These are phyloP conservation scores for Trematomus bernacchii DNA, from an alignment of 2,797 vertebrate genomes.

Conservation along the genomic window DNA sequence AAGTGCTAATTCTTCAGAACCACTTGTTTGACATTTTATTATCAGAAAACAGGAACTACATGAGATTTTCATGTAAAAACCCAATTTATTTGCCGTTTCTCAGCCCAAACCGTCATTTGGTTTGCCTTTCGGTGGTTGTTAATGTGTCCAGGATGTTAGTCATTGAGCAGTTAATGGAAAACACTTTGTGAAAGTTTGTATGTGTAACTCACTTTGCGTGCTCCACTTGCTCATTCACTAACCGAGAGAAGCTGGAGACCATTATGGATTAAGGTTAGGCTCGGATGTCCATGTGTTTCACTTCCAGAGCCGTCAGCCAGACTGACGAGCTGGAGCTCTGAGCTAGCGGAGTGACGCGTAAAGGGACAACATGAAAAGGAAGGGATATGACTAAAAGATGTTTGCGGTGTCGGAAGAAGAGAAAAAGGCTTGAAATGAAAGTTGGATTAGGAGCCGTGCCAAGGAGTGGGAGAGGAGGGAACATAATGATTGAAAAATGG, in stretches of 20 bases:
- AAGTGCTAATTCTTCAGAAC: slow-evolving; percentile 9
- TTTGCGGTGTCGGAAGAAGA: slow-evolving; percentile 32
- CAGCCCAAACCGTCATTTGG: neutral
- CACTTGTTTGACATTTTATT: slow-evolving; percentile 22
- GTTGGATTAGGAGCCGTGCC: slow-evolving; percentile 39
- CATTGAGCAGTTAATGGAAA: slow-evolving; percentile 53
- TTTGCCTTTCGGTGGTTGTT: slow-evolving; percentile 10
- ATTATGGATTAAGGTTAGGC: slow-evolving; percentile 29
- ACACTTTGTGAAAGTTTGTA: slow-evolving; percentile 35
- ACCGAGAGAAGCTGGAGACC: slow-evolving; percentile 47
- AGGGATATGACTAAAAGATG: slow-evolving; percentile 9
- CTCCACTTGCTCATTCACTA: slow-evolving; percentile 24
- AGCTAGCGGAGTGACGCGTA: slow-evolving; percentile 21
- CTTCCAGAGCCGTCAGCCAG: slow-evolving; percentile 6
- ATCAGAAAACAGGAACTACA: neutral
- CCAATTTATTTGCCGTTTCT: neutral
- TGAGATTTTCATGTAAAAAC: neutral
- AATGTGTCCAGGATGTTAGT: slow-evolving; percentile 42
- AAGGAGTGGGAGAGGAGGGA: slow-evolving; percentile 54
- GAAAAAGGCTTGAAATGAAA: slow-evolving; percentile 41
- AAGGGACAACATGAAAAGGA: slow-evolving; percentile 1
- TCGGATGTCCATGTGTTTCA: slow-evolving; percentile 35
- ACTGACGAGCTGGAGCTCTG: slow-evolving; percentile 27
- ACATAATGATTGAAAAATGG: slow-evolving; percentile 58
- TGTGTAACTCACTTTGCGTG: slow-evolving; percentile 28